Conservation (phyloP, 2,113 vertebrate species). For the Varanus komodoensis region DNA sequence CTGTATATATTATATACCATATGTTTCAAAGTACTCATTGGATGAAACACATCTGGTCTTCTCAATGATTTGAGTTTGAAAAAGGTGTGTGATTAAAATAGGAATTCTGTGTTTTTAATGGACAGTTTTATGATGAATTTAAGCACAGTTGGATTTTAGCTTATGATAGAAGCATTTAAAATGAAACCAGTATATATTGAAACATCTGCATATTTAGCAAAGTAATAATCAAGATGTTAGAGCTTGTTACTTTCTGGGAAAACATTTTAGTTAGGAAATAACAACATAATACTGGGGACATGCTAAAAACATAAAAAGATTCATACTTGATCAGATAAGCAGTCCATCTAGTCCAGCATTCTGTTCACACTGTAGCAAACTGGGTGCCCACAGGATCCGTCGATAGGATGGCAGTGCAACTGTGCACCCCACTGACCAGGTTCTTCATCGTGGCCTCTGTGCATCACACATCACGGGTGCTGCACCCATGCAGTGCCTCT, state of each 20-base stretch:
- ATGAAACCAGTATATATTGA: not conserved
- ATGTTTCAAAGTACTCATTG: constrained; percentile 14
- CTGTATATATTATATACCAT: not conserved
- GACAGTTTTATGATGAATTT: not conserved
- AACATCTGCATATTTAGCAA: not conserved
- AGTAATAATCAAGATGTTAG: not conserved
- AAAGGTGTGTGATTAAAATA: not conserved
- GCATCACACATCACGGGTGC: too few relatives aligned
- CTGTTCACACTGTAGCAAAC: too few relatives aligned
- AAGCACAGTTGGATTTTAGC: not conserved
- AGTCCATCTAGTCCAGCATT: too few relatives aligned
- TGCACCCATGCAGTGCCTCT: too few relatives aligned
- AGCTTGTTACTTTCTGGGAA: not conserved
- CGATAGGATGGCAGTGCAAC: too few relatives aligned
- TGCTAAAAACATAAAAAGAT: too few relatives aligned
- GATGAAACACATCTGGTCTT: constrained; percentile 9
- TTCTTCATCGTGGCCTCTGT: too few relatives aligned
- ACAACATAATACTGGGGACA: not conserved
- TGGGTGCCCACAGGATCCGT: too few relatives aligned
- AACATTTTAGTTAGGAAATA: not conserved
- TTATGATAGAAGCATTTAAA: not conserved
- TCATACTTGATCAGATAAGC: too few relatives aligned
- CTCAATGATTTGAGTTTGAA: not conserved
- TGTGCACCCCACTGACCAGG: too few relatives aligned
- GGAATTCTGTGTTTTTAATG: not conserved